Base-by-base conservation (phyloP, 2,797 vertebrate species). In the Diceros bicornis region DNA sequence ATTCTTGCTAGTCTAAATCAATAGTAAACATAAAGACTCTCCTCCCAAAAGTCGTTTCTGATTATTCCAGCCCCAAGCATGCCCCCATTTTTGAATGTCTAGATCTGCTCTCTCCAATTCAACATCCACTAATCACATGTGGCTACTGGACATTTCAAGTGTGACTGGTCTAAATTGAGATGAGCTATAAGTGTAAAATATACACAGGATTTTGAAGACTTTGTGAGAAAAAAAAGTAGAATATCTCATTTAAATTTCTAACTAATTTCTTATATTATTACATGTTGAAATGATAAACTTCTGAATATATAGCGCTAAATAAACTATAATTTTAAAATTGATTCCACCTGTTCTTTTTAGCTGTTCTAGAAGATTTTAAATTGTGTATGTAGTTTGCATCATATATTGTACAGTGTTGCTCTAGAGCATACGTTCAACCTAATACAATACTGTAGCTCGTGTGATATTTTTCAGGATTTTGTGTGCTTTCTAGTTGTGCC, bases 191-290 rank as follows among this genome's bases (percentile, higher is more conserved):
- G 41, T 61, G 6, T n/a, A 17, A 57, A 92, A n/a, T 21, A 50
- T 3, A 32, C 27, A 52, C n/a, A 29, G 20, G 14, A n/a, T 11
- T 37, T 34, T 68, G 64, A 85, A 79, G 11, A 52, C 17, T 27
- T n/a, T 47, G 17, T 61, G n/a, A 59, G 47, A 25, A 96, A 88
- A 94, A 27, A 66, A 23, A 3, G 18, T 59, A 93, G 69, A 78
- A 29, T 37, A 20, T 34, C 16, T 52, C 14, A 57, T 34, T 68
- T 12, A 32, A 41, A 41, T 41, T 41, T 41, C 41, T 41, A 41
- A 41, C 4, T 74, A 27, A 75, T 44, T 82, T 57, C 10, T 29
- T 18, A 4, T 59, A 23, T 47, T 23, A 69, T 64, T 25, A 0
- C 21, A 17, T 62, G 16, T 61, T 74, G 32, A 89, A 84, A 79